Evolutionary conservation across 2,113 vertebrate genomes (phyloP).

Genomic region (Morone chrysops): DNA sequence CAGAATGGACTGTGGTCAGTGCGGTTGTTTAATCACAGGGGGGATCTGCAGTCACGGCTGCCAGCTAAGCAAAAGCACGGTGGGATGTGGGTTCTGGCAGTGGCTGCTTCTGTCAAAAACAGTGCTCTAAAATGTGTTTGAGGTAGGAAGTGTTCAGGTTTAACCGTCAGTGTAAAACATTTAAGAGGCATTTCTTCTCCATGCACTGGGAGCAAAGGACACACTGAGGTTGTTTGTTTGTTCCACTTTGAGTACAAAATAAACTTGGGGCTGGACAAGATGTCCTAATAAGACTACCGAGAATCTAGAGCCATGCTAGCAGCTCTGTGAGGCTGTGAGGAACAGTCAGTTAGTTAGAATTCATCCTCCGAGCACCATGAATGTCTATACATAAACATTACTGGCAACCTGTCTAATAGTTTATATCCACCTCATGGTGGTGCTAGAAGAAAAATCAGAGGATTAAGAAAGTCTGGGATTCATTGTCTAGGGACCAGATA

Average conservation of each 20-base stretch:
- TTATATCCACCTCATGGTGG: too few species aligned
- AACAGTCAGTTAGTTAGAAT: too few species aligned
- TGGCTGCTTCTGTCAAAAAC: conserved; percentile 41
- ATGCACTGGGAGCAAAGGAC: not conserved
- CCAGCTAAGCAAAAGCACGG: conserved; percentile 26
- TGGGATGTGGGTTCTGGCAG: conserved; percentile 65
- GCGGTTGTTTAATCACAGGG: conserved; percentile 60
- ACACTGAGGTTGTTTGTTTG: not conserved
- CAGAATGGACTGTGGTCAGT: conserved; percentile 51
- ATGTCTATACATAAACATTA: too few species aligned
- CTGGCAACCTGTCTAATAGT: too few species aligned
- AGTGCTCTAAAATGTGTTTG: conserved; percentile 24
- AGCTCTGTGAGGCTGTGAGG: too few species aligned
- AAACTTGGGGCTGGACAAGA: not conserved
- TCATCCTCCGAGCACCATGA: too few species aligned
- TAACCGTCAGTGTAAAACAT: conserved; percentile 22
- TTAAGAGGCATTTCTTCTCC: conserved; percentile 5
- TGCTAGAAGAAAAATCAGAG: too few species aligned
- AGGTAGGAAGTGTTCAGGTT: conserved; percentile 12
- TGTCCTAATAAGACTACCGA: not conserved
- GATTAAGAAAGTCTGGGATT: too few species aligned
- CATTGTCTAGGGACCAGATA: too few species aligned
- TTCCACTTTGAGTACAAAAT: not conserved
- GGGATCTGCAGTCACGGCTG: conserved; percentile 41
- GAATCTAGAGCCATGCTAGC: not conserved